phyloP scores from a whole-genome alignment of 2,888 invertebrate species.

The Lepetodrilus schrolli region DNA sequence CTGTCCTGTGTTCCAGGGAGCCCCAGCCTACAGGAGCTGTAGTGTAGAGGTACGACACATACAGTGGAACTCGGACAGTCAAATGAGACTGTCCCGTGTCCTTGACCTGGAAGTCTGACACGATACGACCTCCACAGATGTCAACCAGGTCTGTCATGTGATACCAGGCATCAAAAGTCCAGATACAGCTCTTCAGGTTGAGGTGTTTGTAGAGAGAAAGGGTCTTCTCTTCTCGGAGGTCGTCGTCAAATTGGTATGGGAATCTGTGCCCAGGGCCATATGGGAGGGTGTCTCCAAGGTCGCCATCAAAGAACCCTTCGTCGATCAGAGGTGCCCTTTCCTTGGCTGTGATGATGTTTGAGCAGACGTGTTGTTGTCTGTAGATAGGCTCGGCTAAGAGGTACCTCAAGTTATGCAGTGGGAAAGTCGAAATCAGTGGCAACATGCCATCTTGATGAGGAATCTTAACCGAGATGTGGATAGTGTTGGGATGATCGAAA shows the following conservation, averaged over 20 bases:
- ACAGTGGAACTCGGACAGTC: conserved; percentile 74
- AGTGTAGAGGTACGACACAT: conserved; percentile 75
- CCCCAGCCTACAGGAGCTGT: conserved; percentile 75
- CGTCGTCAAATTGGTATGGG: conserved; percentile 67
- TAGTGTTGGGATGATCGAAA: conserved; percentile 70
- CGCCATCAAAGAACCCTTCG: conserved; percentile 54
- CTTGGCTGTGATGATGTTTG: conserved; percentile 70
- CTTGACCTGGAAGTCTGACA: conserved; percentile 71
- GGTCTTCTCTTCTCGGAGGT: conserved; percentile 60
- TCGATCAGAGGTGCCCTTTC: conserved; percentile 54
- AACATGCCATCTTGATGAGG: conserved; percentile 76
- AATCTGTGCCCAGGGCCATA: conserved; percentile 53
- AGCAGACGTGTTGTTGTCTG: conserved; percentile 75
- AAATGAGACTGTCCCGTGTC: conserved; percentile 71
- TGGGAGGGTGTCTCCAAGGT: conserved; percentile 24
- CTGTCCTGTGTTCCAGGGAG: conserved; percentile 75
- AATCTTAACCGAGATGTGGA: conserved; percentile 74
- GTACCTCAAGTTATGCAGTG: conserved; percentile 74
- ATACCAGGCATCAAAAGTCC: conserved; percentile 76
- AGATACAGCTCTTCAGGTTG: conserved; percentile 74
- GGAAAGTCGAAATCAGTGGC: conserved; percentile 76
- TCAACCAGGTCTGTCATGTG: conserved; percentile 75
- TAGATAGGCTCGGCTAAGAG: conserved; percentile 74
- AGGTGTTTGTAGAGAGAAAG: conserved; percentile 74
- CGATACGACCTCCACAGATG: conserved; percentile 75